These are phyloP conservation scores for Oikopleura vanhoeffeni DNA, from an alignment of 23 tunicate species.

Conservation along the genomic window DNA sequence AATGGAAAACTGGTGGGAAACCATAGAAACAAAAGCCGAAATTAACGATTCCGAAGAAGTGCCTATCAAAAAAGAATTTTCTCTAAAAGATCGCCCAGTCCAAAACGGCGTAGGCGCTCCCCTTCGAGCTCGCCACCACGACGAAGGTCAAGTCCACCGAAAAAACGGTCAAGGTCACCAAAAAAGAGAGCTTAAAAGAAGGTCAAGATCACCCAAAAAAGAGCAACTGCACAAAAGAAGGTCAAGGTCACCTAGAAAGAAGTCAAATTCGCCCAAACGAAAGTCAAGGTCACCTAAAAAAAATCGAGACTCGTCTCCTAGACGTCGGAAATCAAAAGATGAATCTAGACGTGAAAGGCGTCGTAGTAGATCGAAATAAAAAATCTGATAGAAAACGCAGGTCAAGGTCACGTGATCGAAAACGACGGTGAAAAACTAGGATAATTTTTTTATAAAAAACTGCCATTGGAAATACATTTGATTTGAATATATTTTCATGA, in stretches of 20 bases:
- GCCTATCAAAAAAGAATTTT: background rate
- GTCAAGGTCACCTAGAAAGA: no score
- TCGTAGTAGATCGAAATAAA: background rate
- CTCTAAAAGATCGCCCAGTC: background rate
- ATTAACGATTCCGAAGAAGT: background rate
- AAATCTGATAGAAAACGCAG: background rate
- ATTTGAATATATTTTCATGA: no score
- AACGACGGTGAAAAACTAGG: background rate
- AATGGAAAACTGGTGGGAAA: background rate
- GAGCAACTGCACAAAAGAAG: no score
- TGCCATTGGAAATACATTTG: no score
- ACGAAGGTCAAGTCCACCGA: background rate
- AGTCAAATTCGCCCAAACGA: no score
- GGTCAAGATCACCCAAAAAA: no score
- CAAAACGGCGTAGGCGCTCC: no score
- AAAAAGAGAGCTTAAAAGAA: background rate
- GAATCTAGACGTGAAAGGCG: no score
- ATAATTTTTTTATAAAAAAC: no score
- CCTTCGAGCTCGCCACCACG: background rate
- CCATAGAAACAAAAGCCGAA: background rate
- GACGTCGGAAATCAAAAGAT: no score
- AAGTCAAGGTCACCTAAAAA: no score
- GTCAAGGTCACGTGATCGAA: background rate
- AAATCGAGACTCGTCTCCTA: no score
- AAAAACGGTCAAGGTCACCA: background rate